Percentiles rank a stretch among this genome's conserved stretches.
Conservation (phyloP, 2,797 vertebrate genomes). For the Thunnus albacares region DNA sequence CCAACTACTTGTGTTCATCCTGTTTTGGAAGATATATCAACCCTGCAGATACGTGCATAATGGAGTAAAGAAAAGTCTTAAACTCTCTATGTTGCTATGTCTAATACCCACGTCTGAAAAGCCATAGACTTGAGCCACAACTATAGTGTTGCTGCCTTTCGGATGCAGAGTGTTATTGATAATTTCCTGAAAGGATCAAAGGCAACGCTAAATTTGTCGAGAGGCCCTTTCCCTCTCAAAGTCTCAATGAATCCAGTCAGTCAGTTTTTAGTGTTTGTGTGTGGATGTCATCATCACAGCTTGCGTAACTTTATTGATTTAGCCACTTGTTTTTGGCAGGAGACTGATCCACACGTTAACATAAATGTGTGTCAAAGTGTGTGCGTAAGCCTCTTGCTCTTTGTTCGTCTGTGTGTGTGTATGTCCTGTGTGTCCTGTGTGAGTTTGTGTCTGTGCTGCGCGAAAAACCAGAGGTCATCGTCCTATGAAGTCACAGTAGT, state of each 20-base stretch:
- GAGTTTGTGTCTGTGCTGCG: background rate
- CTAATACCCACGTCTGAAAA: background rate
- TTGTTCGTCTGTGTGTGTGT: constrained; percentile 2
- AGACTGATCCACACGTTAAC: constrained; percentile 35
- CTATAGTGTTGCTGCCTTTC: background rate
- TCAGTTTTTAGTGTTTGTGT: constrained; percentile 8
- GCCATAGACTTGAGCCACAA: background rate
- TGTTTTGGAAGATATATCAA: background rate
- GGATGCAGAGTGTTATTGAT: background rate
- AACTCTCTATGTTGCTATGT: background rate
- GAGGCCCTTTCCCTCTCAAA: background rate
- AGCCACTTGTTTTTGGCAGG: constrained; percentile 63
- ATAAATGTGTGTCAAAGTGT: constrained; percentile 31
- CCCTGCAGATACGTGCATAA: background rate
- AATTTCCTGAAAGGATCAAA: background rate
- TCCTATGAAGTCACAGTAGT: background rate
- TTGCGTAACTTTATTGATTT: constrained; percentile 73
- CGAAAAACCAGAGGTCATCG: background rate
- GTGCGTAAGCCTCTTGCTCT: background rate
- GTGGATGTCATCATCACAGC: constrained; percentile 16
- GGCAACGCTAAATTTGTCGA: background rate
- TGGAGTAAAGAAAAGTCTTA: too few species aligned
- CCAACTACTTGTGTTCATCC: background rate
- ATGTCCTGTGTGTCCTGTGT: background rate
- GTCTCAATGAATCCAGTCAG: constrained; percentile 1